These are phyloP conservation scores for Amphipyra berbera DNA, from an alignment of 2,888 invertebrate genomes.

Conservation along the genomic window DNA sequence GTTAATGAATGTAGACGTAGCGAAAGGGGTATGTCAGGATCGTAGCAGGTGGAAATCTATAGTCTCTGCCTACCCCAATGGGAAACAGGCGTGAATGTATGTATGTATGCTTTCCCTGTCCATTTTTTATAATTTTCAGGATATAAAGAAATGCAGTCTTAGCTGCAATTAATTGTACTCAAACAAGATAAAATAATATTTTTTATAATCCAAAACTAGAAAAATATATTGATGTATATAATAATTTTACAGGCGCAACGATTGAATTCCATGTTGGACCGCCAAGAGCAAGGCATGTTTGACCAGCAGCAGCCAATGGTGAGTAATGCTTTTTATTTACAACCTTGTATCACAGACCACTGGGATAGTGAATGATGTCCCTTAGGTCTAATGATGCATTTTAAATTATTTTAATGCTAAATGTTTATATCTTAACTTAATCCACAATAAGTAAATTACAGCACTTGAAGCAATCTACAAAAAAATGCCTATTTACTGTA, in stretches of 20 bases:
- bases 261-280: conserved; percentile 92
- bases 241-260: conserved; percentile 87
- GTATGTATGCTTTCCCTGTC: too few species aligned
- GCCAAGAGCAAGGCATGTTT: conserved; percentile 91
- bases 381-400: conserved; percentile 15
- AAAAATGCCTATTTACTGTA: too few species aligned
- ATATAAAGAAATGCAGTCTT: too few species aligned
- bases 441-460: conserved; percentile 6
- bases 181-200: too few species aligned
- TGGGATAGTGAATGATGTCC: conserved; percentile 13
- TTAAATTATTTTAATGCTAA: background rate
- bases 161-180: too few species aligned
- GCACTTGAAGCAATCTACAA: background rate
- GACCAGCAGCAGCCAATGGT: conserved; percentile 87
- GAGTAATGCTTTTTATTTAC: conserved; percentile 66
- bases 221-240: background rate
- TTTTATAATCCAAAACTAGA: too few species aligned
- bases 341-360: conserved; percentile 15
- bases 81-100: too few species aligned
- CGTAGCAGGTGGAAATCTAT: too few species aligned
- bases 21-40: too few species aligned
- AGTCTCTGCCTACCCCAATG: too few species aligned
- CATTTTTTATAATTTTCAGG: too few species aligned
- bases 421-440: conserved; percentile 12
- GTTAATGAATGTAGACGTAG: too few species aligned